These are phyloP conservation scores for Oedothorax gibbosus DNA, from an alignment of 1,140 invertebrate species.

Conservation along the genomic window DNA sequence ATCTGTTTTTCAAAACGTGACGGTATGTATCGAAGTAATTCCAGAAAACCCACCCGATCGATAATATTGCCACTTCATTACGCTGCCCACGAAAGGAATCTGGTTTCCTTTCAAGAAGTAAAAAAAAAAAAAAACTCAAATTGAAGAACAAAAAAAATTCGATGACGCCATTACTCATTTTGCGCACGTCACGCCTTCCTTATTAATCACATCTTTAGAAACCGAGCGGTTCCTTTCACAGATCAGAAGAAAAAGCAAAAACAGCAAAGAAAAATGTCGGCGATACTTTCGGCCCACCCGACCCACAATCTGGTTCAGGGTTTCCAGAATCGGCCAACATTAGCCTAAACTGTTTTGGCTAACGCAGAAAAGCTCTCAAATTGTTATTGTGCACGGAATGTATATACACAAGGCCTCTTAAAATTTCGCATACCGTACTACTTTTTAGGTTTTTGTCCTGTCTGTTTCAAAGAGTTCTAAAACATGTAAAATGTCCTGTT, in stretches of 20 bases:
- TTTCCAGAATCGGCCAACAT: no score
- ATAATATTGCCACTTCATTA: constrained; percentile 21
- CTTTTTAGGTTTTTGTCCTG: no score
- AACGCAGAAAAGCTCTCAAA: no score
- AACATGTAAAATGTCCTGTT: no score
- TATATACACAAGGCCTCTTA: no score
- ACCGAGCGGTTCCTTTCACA: constrained; percentile 49
- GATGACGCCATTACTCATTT: constrained; percentile 60
- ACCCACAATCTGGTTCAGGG: not conserved
- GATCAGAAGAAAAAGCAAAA: not conserved
- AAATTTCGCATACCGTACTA: no score
- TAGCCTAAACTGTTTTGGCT: no score
- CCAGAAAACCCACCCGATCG: not conserved
- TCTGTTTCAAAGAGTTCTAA: no score
- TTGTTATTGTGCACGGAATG: no score
- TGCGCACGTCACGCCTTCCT: constrained; percentile 45
- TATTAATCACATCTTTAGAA: constrained; percentile 59
- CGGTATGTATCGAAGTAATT: no score
- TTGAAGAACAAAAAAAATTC: constrained; percentile 42
- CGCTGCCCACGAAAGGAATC: constrained; percentile 22
- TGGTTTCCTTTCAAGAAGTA: constrained; percentile 23
- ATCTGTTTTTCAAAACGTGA: no score
- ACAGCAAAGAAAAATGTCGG: not conserved
- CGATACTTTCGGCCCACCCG: not conserved
- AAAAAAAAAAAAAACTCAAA: constrained; percentile 11